Conservation (phyloP, 2,888 invertebrate genomes). For the Cephus runcator region DNA sequence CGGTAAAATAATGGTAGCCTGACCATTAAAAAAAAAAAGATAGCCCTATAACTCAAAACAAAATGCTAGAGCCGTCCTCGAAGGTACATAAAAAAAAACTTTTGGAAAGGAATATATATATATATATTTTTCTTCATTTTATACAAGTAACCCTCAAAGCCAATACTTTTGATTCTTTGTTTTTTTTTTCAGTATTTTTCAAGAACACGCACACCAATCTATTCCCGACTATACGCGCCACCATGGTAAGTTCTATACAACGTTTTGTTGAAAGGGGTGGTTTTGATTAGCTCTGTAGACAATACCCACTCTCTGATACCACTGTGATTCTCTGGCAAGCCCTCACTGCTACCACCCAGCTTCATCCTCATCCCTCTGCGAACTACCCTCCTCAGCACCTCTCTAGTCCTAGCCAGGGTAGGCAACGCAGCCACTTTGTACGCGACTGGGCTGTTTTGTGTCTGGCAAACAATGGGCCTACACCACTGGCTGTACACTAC, state of each 20-base stretch:
- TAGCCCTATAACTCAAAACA: not conserved
- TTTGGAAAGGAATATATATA: not conserved
- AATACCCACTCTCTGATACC: slow-evolving; percentile 61
- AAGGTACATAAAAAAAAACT: not conserved
- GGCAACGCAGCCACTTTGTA: slow-evolving; percentile 62
- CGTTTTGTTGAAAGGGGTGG: slow-evolving; percentile 63
- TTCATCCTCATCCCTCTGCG: slow-evolving; percentile 19
- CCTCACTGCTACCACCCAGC: slow-evolving; percentile 11
- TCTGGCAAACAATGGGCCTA: slow-evolving; percentile 60
- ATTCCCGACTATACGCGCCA: not conserved
- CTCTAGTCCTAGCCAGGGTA: slow-evolving; percentile 40
- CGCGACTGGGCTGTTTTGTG: slow-evolving; percentile 62
- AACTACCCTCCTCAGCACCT: slow-evolving; percentile 26
- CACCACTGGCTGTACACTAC: slow-evolving; percentile 46
- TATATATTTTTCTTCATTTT: not conserved
- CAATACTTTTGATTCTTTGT: not conserved
- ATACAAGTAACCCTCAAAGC: not conserved
- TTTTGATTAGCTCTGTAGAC: slow-evolving; percentile 66
- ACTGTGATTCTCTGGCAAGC: slow-evolving; percentile 44
- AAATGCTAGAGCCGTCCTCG: not conserved
- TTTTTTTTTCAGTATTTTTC: not conserved
- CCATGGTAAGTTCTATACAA: slow-evolving; percentile 32
- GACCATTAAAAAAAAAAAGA: not conserved
- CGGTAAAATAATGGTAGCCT: not conserved
- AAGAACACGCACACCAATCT: not conserved